These are phyloP conservation scores for Meriones psammophilus DNA, from an alignment of 2,797 vertebrate species.

Conservation along the genomic window DNA sequence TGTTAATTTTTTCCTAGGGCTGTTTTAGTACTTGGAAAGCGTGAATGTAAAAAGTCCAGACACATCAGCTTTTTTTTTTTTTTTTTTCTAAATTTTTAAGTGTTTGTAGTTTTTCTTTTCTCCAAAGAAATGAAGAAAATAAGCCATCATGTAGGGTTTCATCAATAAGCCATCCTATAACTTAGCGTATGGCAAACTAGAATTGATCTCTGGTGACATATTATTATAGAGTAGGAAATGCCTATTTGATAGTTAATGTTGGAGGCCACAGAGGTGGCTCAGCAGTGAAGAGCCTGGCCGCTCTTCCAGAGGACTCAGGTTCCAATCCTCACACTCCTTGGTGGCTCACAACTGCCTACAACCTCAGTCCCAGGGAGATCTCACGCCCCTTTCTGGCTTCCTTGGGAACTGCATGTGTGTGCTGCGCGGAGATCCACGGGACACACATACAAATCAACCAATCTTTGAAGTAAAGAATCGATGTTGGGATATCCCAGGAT, in stretches of 20 bases:
- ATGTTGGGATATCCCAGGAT: not conserved
- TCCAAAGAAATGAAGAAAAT: conserved; percentile 32
- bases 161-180: conserved; percentile 45
- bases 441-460: not conserved
- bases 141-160: conserved; percentile 16
- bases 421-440: not conserved
- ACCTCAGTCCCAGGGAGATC: not conserved
- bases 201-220: conserved; percentile 45
- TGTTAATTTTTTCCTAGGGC: conserved; percentile 4
- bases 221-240: conserved; percentile 42
- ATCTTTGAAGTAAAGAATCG: not conserved
- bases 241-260: not conserved
- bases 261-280: not conserved
- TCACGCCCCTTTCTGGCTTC: not conserved
- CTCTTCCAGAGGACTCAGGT: not conserved
- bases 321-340: not conserved
- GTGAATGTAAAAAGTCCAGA: conserved; percentile 44
- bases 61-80: not conserved
- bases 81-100: not conserved
- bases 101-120: not conserved
- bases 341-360: not conserved
- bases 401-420: not conserved
- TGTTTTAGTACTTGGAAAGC: conserved; percentile 33
- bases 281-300: not conserved
- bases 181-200: conserved; percentile 36